phyloP scores from a whole-genome alignment of 2,888 invertebrate genomes.

The Brachynemurus nebulosus region DNA sequence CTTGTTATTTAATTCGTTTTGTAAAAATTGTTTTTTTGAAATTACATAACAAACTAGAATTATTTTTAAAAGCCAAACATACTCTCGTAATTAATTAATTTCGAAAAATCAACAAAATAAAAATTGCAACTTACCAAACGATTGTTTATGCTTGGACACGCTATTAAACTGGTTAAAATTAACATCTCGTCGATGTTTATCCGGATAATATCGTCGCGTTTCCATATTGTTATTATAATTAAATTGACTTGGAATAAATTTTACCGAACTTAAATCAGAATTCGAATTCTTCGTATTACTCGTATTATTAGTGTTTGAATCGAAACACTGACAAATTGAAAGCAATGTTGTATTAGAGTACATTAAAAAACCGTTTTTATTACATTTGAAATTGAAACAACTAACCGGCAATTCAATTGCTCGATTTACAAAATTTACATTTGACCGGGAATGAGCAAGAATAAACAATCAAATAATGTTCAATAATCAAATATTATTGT shows the following conservation, averaged over 20 bases:
- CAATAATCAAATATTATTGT: too few relatives aligned
- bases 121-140: constrained; percentile 31
- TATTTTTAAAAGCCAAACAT: too few relatives aligned
- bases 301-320: constrained; percentile 22
- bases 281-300: constrained; percentile 37
- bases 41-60: too few relatives aligned
- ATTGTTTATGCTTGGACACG: constrained; percentile 34
- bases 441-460: too few relatives aligned
- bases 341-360: constrained; percentile 8
- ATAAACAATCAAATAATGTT: too few relatives aligned
- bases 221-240: constrained; percentile 7
- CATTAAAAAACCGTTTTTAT: too few relatives aligned
- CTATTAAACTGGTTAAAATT: constrained; percentile 20
- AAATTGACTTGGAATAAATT: constrained; percentile 3
- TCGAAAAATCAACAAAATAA: not conserved
- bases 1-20: too few relatives aligned
- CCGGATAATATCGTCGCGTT: constrained; percentile 7
- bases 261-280: constrained; percentile 26
- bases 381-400: too few relatives aligned
- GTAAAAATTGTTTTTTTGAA: too few relatives aligned
- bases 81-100: too few relatives aligned
- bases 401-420: too few relatives aligned
- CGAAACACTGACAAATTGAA: constrained; percentile 9
- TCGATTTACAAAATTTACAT: too few relatives aligned
- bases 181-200: constrained; percentile 4